Evolutionary conservation across 2,113 vertebrate species (phyloP), one percentile per base, ranked within the genome.

Genomic region (Cryptomyrus ogoouensis): DNA sequence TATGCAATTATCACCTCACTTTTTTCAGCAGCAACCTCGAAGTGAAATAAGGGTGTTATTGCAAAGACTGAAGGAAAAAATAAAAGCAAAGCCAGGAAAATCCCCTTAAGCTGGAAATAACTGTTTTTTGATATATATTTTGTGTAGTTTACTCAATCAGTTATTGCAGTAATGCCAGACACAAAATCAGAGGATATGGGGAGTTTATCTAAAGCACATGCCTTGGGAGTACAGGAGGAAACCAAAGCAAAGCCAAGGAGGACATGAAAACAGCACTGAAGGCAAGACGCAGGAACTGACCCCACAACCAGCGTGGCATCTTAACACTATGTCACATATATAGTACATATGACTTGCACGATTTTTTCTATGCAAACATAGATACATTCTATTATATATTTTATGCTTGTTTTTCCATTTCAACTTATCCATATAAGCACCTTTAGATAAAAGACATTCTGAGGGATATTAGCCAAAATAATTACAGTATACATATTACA

Each of bases 1-100:
- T 97, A 96, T 96, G 96, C 97, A 97, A 97, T 97, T 98, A 97
- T 97, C 97, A 96, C 97, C 96, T 97, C 95, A 94, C 53, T 83
- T 97, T 96, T 96, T 97, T 96, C 96, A 93, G 24, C 95, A 95
- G 90, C 92, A 94, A 94, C 93, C 92, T 93, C 90, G 87, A 91
- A 91, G 92, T 91, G 92, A 93, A 92, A 92, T 93, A 92, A 89
- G 91, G 93, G 92, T 94, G 93, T 94, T 92, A 91, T 91, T 91
- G 91, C 91, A 91, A 91, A 88, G 91, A 90, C 89, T 92, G 89
- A 91, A 86, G 90, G 13, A 70, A 66, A 70, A 70, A 70, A 70
- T 70, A 31, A 27, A 66, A 62, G 58, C 58, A 62, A 62, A 70
- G n/a, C 10, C 62, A 31, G 62, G 62, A 70, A 70, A 70, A 70